phyloP scores from a whole-genome alignment of 2,113 vertebrate genomes.

The Cebus imitator region DNA sequence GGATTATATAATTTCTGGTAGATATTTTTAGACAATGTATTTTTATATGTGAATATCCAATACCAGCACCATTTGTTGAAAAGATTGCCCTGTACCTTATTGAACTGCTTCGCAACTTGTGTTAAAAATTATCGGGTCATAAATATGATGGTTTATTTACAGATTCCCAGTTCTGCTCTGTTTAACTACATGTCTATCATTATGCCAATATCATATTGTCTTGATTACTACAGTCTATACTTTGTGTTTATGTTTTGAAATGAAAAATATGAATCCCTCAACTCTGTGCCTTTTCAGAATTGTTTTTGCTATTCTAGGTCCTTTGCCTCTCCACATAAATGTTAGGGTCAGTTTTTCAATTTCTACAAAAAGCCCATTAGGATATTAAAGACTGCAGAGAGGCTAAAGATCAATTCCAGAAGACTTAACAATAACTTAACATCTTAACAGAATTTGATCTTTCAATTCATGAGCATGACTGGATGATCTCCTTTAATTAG shows the following conservation, averaged over 20 bases:
- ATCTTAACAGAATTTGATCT: neutral
- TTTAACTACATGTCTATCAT: neutral
- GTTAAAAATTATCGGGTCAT: neutral
- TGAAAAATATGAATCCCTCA: neutral
- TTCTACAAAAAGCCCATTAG: neutral
- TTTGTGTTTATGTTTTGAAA: neutral
- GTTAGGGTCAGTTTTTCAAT: neutral
- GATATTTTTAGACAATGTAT: neutral
- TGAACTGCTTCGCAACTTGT: neutral
- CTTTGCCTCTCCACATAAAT: neutral
- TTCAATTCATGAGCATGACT: neutral
- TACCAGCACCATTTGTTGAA: neutral
- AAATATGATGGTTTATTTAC: neutral
- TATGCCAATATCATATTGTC: neutral
- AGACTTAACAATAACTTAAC: neutral
- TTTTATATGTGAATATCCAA: neutral
- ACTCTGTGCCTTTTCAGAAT: neutral
- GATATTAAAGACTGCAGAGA: neutral
- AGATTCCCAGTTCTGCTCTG: neutral
- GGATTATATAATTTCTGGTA: neutral
- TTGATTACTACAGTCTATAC: neutral
- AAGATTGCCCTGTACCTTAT: neutral
- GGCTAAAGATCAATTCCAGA: neutral
- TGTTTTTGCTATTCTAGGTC: neutral
- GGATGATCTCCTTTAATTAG: neutral